A percentile compares a stretch with the other conserved stretches of the same genome.
These are phyloP conservation scores for Tinamus guttatus DNA, from an alignment of 2,113 vertebrate species.

Conservation along the genomic window DNA sequence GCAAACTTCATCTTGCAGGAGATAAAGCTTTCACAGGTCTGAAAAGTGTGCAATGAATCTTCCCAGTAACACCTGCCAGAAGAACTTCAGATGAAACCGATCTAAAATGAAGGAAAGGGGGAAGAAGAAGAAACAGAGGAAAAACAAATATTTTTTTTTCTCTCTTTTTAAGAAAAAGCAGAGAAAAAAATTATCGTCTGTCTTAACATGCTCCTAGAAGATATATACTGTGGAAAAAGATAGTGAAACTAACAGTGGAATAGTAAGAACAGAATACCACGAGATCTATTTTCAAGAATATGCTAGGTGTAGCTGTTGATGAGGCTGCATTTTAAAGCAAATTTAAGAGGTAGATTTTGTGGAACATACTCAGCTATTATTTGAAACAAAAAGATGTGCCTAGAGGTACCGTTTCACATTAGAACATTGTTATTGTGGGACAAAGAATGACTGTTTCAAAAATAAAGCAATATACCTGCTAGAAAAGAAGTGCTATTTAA, in stretches of 20 bases:
- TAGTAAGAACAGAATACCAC: background rate
- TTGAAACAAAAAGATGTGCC: background rate
- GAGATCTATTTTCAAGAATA: background rate
- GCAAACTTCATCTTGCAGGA: background rate
- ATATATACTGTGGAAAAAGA: background rate
- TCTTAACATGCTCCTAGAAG: background rate
- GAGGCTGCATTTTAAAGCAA: background rate
- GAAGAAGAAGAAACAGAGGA: background rate
- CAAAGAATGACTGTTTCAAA: background rate
- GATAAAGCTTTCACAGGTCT: background rate
- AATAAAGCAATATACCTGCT: background rate
- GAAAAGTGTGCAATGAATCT: background rate
- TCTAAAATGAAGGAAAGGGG: background rate
- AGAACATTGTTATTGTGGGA: background rate
- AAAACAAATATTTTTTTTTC: background rate
- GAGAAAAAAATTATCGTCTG: background rate
- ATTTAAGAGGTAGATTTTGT: background rate
- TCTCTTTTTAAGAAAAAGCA: background rate
- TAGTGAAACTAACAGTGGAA: background rate
- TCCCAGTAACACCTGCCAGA: background rate
- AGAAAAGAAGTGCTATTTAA: slow-evolving; percentile 2
- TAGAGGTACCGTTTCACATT: background rate
- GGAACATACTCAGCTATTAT: background rate
- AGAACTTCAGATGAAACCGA: background rate
- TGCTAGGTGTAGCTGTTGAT: background rate